phyloP scores from a whole-genome alignment of 2,113 vertebrate genomes.

The Hippocampus mohnikei region DNA sequence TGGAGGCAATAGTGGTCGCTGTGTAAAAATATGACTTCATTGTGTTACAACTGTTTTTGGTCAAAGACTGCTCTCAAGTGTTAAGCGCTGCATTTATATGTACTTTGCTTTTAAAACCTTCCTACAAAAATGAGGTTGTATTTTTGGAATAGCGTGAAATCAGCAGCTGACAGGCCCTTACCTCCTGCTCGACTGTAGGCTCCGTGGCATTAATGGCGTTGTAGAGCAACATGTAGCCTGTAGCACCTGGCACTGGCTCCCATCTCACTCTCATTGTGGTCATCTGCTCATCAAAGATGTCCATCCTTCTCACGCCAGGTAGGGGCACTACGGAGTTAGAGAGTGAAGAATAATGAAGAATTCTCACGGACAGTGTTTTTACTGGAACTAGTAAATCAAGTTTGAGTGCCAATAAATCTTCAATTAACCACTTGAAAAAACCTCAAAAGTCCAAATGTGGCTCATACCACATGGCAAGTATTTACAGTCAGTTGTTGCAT shows the following conservation, averaged over 20 bases:
- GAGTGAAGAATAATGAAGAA: neutral
- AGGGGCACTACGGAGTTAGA: slow-evolving; percentile 77
- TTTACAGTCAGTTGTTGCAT: slow-evolving; percentile 3
- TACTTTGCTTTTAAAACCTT: neutral
- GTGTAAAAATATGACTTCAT: slow-evolving; percentile 41
- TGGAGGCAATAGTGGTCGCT: slow-evolving; percentile 31
- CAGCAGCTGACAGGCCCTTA: slow-evolving; percentile 53
- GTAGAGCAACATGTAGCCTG: slow-evolving; percentile 84
- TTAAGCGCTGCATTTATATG: slow-evolving; percentile 5
- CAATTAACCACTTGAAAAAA: slow-evolving; percentile 20
- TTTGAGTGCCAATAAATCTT: slow-evolving; percentile 13
- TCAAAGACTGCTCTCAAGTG: slow-evolving; percentile 35
- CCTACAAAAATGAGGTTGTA: neutral
- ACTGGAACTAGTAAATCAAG: neutral
- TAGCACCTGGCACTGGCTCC: slow-evolving; percentile 79
- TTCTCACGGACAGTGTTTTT: neutral
- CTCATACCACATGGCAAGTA: slow-evolving; percentile 7
- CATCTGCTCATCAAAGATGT: slow-evolving; percentile 80
- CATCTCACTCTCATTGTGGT: slow-evolving; percentile 89
- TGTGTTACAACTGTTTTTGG: slow-evolving; percentile 41
- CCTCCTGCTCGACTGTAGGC: slow-evolving; percentile 78
- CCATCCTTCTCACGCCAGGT: slow-evolving; percentile 77
- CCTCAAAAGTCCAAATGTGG: neutral
- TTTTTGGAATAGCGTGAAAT: neutral
- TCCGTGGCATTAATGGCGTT: slow-evolving; percentile 79